These are phyloP conservation scores for Poeciliopsis occidentalis DNA, from an alignment of 2,113 vertebrate species.

Conservation along the genomic window DNA sequence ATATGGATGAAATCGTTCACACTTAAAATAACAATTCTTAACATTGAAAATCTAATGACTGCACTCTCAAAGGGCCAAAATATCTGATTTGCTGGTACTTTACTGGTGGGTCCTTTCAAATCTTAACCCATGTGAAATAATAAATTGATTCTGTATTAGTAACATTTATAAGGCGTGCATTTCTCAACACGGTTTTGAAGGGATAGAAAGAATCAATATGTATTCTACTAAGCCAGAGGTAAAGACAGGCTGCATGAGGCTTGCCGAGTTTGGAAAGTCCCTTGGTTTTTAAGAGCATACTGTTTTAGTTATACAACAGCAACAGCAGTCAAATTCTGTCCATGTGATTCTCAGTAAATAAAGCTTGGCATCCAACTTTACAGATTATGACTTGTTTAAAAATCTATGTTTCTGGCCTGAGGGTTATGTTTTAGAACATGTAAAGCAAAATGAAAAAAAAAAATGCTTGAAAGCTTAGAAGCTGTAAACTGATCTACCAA, in stretches of 20 bases:
- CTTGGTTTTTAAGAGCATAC: slow-evolving; percentile 26
- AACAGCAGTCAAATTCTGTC: slow-evolving; percentile 1
- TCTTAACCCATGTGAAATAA: neutral
- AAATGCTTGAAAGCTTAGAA: neutral
- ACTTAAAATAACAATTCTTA: no score
- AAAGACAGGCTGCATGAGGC: slow-evolving; percentile 42
- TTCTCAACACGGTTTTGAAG: neutral
- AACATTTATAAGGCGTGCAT: neutral
- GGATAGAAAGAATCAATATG: neutral
- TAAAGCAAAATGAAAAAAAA: neutral
- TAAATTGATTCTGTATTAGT: no score
- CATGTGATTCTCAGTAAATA: slow-evolving; percentile 4
- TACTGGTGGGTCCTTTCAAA: neutral
- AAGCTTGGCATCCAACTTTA: neutral
- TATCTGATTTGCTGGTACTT: neutral
- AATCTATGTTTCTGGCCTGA: neutral
- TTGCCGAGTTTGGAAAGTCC: slow-evolving; percentile 50
- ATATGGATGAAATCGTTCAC: no score
- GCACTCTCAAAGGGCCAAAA: neutral
- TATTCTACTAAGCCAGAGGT: slow-evolving; percentile 7
- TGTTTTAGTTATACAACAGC: slow-evolving; percentile 19
- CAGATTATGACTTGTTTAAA: slow-evolving; percentile 5
- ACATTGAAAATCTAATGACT: no score
- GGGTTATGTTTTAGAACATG: neutral
- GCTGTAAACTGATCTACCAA: neutral